Base-by-base conservation (phyloP, 1,140 invertebrate species). In the Asbolus verrucosus region DNA sequence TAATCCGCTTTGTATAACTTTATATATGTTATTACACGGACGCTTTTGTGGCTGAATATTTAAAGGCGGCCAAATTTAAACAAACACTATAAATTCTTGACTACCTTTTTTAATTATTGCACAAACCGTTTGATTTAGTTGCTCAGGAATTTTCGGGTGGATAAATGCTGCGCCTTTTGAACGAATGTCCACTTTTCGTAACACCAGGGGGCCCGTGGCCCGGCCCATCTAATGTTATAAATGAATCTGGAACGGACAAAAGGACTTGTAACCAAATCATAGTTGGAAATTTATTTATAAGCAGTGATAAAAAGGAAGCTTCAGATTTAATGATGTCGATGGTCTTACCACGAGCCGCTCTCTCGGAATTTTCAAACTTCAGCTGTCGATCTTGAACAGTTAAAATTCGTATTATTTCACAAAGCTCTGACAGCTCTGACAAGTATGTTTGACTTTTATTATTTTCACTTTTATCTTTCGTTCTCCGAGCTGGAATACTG, bases 1-100 rank as follows among this genome's bases (percentile, higher is more conserved):
- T 71, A 74, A 74, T 74, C 62, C 65, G 39, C 30, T 46, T 65
- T 65, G 63, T 31, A 39, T 36, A 68, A 65, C 66, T 72, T 72
- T 65, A 65, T 72, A 69, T 27, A 13, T 61, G 61, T 66, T 61
- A 69, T 72, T 60, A 41, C 39, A 68, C 39, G 63, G 63, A 65
- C 38, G 63, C 39, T 63, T 63, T 63, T 39, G 36, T 63, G 11
- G 15, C 31, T 11, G 54, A 41, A 27, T 30, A 50, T 18, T 59
- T 59, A 13, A 21, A 21, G 50, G 19, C 18, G 14, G 9, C 14
- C 31, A 9, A 63, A 63, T 63, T 63, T 38, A 63, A 63, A 63
- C 61, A 63, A 63, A 62, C 33, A 41, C 15, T 16, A 66, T 50
- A 66, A 50, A 50, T 66, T 66, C 21, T 14, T 19, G 31, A 38